Conservation (phyloP, 2,888 invertebrate genomes). For the Tholera decimalis region DNA sequence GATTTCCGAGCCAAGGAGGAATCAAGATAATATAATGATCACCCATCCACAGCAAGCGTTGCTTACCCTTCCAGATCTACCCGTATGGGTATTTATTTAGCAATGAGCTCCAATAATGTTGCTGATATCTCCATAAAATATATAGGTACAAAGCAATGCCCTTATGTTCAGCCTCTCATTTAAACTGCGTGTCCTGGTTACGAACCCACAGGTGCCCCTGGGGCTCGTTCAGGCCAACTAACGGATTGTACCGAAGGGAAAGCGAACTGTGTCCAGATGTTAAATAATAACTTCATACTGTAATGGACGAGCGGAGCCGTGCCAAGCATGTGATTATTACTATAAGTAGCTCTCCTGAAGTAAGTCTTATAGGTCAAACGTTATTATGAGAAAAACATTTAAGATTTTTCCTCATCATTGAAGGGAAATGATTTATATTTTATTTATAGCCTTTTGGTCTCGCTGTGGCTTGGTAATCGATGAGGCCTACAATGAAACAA, state of each 20-base stretch:
- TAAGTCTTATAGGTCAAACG: conserved; percentile 6
- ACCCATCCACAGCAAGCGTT: no score
- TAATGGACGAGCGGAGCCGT: conserved; percentile 9
- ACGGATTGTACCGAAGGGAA: conserved; percentile 21
- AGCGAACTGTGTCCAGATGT: conserved; percentile 6
- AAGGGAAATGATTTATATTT: neutral
- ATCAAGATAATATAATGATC: no score
- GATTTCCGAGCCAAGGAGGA: no score
- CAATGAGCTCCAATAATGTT: no score
- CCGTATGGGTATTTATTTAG: no score
- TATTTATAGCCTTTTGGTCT: neutral
- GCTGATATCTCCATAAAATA: neutral
- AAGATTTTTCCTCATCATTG: neutral
- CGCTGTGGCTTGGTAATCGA: neutral
- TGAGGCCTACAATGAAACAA: neutral
- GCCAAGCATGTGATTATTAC: conserved; percentile 30
- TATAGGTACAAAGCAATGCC: neutral
- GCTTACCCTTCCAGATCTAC: no score
- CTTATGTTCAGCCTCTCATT: neutral
- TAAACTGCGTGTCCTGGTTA: conserved; percentile 1
- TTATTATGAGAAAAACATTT: conserved; percentile 2
- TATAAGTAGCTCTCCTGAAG: conserved; percentile 14
- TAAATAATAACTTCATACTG: conserved; percentile 29
- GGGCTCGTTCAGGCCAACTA: conserved; percentile 23
- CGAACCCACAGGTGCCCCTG: conserved; percentile 4